Conservation (phyloP, 2,797 vertebrate genomes). For the Carduelis carduelis region DNA sequence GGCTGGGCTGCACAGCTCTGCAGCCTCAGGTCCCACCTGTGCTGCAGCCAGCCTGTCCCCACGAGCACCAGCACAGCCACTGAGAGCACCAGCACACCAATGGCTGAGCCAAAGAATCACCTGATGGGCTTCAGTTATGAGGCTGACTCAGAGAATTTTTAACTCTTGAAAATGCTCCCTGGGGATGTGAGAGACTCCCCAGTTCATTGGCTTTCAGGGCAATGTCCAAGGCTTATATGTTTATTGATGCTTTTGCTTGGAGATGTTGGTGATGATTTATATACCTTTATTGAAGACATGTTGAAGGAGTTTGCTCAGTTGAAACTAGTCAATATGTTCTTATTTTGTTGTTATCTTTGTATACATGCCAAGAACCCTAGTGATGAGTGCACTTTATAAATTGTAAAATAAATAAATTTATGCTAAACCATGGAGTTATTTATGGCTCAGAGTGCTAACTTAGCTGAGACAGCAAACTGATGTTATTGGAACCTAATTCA, state of each 20-base stretch:
- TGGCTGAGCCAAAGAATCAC: not conserved
- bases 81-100: not conserved
- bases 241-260: not conserved
- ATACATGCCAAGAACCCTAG: conserved; percentile 7
- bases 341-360: conserved; percentile 38
- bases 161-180: not conserved
- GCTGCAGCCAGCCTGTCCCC: not conserved
- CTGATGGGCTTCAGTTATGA: not conserved
- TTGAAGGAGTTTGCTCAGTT: conserved; percentile 22
- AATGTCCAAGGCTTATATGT: not conserved
- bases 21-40: not conserved
- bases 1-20: not conserved
- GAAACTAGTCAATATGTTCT: conserved; percentile 29
- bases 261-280: conserved; percentile 27
- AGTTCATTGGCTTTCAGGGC: not conserved
- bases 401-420: conserved; percentile 51
- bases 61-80: not conserved
- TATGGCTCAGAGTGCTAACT: conserved; percentile 18
- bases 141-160: not conserved
- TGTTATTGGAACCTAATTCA: conserved; percentile 54
- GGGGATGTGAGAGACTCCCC: not conserved
- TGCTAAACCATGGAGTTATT: conserved; percentile 57
- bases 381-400: conserved; percentile 37
- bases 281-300: not conserved
- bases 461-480: conserved; percentile 61